phyloP scores from a whole-genome alignment of 2,888 invertebrate genomes.

The Lasioglossum calceatum region DNA sequence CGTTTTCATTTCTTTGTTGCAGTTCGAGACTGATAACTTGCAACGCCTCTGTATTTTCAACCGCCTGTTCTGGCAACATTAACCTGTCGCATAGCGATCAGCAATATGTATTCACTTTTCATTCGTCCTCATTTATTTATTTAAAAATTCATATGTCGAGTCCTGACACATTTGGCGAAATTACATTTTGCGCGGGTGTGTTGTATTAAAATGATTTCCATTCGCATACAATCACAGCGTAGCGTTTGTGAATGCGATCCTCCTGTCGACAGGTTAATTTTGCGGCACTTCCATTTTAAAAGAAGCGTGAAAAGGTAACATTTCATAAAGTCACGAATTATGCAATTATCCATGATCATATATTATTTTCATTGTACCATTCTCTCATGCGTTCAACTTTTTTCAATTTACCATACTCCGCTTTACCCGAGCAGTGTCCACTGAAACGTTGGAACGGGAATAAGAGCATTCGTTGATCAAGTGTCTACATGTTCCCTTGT shows the following conservation, averaged over 20 bases:
- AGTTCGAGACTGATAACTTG: slow-evolving; percentile 1
- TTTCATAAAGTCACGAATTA: background rate
- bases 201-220: background rate
- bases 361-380: background rate
- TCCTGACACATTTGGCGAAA: background rate
- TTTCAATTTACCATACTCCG: background rate
- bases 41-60: background rate
- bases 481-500: background rate
- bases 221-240: background rate
- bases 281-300: background rate
- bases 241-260: background rate
- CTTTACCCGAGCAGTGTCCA: background rate
- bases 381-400: background rate
- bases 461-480: background rate
- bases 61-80: background rate
- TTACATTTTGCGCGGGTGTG: background rate
- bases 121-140: background rate
- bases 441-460: background rate
- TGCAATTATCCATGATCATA: background rate
- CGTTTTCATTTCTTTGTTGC: background rate
- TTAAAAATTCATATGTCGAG: background rate
- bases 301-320: background rate
- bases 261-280: background rate
- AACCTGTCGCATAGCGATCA: background rate
- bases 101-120: background rate